phyloP scores from a whole-genome alignment of 2,888 invertebrate genomes.

The Drosophila tripunctata region DNA sequence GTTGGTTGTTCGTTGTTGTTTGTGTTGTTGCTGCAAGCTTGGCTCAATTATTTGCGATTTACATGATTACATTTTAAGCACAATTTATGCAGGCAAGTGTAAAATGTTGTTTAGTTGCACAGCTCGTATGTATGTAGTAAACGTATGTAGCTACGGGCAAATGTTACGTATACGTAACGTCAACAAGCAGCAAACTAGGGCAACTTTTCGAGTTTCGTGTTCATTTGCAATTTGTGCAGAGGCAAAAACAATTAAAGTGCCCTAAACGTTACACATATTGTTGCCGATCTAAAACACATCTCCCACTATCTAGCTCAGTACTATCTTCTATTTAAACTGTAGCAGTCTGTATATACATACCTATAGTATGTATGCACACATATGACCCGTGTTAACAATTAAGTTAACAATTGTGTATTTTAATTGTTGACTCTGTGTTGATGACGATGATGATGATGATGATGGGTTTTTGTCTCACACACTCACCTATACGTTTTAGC shows the following conservation, averaged over 20 bases:
- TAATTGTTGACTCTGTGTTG: constrained; percentile 40
- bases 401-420: constrained; percentile 68
- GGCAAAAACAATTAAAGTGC: constrained; percentile 71
- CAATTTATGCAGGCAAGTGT: constrained; percentile 68
- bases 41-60: constrained; percentile 68
- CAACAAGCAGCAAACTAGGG: constrained; percentile 30
- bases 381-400: constrained; percentile 77
- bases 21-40: constrained; percentile 18
- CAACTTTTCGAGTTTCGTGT: constrained; percentile 73
- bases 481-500: constrained; percentile 1
- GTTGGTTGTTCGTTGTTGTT: constrained; percentile 15
- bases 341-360: neutral
- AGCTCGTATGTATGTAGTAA: too few relatives aligned
- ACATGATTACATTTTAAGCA: constrained; percentile 72
- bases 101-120: constrained; percentile 60
- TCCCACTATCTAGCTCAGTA: neutral
- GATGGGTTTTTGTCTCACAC: neutral
- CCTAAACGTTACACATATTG: constrained; percentile 56
- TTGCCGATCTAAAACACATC: neutral
- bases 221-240: constrained; percentile 77
- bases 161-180: constrained; percentile 59
- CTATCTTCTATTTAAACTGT: neutral
- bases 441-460: constrained; percentile 5
- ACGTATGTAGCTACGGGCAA: constrained; percentile 13
- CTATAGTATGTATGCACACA: too few relatives aligned